phyloP scores from a whole-genome alignment of 2,888 invertebrate genomes.

The Tetramorium bicarinatum region DNA sequence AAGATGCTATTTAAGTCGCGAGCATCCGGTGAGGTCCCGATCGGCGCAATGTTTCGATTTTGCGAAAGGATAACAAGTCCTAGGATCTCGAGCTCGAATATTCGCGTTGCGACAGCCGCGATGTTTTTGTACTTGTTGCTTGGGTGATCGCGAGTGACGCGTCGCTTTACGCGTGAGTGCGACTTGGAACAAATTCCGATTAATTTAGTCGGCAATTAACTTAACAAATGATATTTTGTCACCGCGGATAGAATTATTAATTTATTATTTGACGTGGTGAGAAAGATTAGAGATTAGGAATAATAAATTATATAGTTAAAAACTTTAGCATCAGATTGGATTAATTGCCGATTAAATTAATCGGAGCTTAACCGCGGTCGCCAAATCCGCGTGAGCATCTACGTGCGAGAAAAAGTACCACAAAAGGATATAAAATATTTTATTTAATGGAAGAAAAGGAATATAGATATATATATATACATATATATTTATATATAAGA shows the following conservation, averaged over 20 bases:
- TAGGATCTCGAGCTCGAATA: slow-evolving; percentile 13
- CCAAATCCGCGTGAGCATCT: not conserved
- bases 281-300: not conserved
- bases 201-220: not conserved
- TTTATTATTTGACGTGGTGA: not conserved
- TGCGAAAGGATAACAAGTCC: not conserved
- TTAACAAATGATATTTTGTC: not conserved
- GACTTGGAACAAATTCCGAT: not conserved
- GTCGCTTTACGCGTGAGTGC: not conserved
- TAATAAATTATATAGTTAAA: not conserved
- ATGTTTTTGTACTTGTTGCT: slow-evolving; percentile 32
- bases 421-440: slow-evolving; percentile 21
- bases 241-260: not conserved
- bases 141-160: slow-evolving; percentile 21
- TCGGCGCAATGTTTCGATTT: not conserved
- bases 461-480: not conserved
- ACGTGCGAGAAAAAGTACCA: not conserved
- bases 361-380: not conserved
- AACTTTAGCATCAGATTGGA: not conserved
- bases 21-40: not conserved
- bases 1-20: not conserved
- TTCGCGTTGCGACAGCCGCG: slow-evolving; percentile 7
- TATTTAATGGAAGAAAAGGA: slow-evolving; percentile 6
- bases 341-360: not conserved
- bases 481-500: slow-evolving; percentile 1